Base-by-base conservation (phyloP, 2,797 vertebrate genomes). In the Siniperca obscura region DNA sequence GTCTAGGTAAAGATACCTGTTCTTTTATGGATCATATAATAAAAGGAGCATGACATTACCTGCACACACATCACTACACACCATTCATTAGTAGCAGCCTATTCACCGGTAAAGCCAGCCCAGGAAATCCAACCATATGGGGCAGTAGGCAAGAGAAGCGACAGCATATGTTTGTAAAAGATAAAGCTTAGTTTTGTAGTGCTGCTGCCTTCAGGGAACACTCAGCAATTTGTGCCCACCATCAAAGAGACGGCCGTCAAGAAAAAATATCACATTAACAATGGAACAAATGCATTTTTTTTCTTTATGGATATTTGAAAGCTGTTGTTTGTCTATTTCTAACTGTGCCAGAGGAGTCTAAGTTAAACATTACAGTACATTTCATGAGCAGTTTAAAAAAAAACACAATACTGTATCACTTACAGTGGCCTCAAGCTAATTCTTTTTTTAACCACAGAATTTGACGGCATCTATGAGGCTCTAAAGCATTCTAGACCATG, bases 131-230 rank as follows among this genome's bases (percentile, higher is more conserved):
- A 70, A 74, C 79, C 86, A 73, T 78, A 86, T 53, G 78, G 74
- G 76, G 61, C 84, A 76, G 76, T 5, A 25, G 64, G 40, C 73
- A 73, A 69, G 55, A 82, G 69, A 82, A 81, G 66, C 36, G 1
- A 50, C 87, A 83, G 79, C 89, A 80, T 89, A 86, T 92, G 92
- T 89, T 92, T 84, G 88, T 67, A 21, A 65, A 80, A 90, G 92
- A 93, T 92, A 92, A 91, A 89, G 82, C 90, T 67, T 1, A 57
- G 76, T 87, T 77, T 85, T 87, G 85, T 75, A 70, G 75, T 50
- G 50, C 66, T 44, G 83, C 73, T 82, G 83, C 81, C 86, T 88
- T 86, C 70, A 76, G 83, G 88, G 86, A 87, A 82, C 77, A 14
- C 77, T 40, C 59, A 13, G 82, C 50, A 82, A 76, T 85, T 78